Base-by-base conservation (phyloP, 2,113 vertebrate species). In the Macroglossus sobrinus region DNA sequence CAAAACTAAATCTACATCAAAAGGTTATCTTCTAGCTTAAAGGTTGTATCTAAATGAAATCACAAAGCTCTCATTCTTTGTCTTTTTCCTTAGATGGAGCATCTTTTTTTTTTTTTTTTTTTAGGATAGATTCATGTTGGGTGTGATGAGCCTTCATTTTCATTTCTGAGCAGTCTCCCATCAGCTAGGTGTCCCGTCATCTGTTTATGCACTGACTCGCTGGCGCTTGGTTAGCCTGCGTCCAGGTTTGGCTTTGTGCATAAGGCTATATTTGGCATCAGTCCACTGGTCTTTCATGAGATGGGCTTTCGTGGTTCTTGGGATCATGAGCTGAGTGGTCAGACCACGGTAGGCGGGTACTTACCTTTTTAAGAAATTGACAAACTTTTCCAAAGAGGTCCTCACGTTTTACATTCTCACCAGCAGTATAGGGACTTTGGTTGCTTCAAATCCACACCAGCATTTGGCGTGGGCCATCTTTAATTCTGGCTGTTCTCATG, bases 171-270 rank as follows among this genome's bases (percentile, higher is more conserved):
- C 16, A 3, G 12, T 21, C 8, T 19, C 45, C 24, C 30, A 1
- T 24, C 35, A 4, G 0, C 14, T 3, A 24, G 9, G 30, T 2
- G 3, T 33, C 21, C 26, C 0, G 12, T 5, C 30, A 19, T 63
- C 69, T 18, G 21, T 61, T 40, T 19, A 50, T 28, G 21, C 26
- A 9, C 57, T 61, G 22, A 8, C n/a, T 28, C 72, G 66, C 21
- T n/a, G 33, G 59, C 30, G 2, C 3, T 18, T 18, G 22, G 28
- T 40, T 18, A 71, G 64, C 15, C 24, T 28, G 12, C 30, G 30
- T 91, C 14, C 22, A 22, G 40, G 7, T 30, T 61, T 93, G 43
- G 14, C 43, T 38, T 33, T n/a, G 55, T 24, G 69, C 64, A 59
- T 30, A 35, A 38, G 86, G 3, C 24, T 45, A 33, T 3, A 1